These are phyloP conservation scores for Trilocha varians DNA, from an alignment of 2,888 invertebrate species.

Conservation along the genomic window DNA sequence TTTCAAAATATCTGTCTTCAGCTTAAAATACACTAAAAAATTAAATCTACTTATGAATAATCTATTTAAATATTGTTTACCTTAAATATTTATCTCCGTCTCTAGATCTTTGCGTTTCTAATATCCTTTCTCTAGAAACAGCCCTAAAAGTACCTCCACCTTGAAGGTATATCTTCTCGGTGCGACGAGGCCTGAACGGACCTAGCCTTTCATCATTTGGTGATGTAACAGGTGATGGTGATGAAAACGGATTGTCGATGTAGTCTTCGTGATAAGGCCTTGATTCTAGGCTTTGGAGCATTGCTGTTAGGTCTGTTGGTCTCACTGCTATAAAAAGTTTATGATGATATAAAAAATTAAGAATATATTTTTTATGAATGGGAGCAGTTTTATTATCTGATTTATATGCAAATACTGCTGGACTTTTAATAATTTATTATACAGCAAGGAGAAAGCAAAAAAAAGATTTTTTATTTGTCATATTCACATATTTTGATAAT, in stretches of 20 bases:
- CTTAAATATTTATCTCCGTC: conserved; percentile 64
- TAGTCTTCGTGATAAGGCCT: conserved; percentile 59
- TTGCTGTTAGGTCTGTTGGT: conserved; percentile 56
- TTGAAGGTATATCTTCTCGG: conserved; percentile 64
- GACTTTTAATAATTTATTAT: no score
- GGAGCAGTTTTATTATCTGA: no score
- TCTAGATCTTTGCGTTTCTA: conserved; percentile 53
- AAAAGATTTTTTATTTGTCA: no score
- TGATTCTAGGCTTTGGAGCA: conserved; percentile 59
- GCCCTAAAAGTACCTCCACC: conserved; percentile 64
- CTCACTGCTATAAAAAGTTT: conserved; percentile 38
- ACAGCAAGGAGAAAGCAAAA: no score
- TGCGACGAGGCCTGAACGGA: conserved; percentile 47
- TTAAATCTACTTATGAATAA: neutral
- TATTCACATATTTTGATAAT: no score
- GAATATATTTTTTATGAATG: no score
- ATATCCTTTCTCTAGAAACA: conserved; percentile 58
- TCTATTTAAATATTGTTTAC: conserved; percentile 21
- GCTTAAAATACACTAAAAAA: neutral
- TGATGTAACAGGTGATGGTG: conserved; percentile 65
- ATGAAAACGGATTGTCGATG: conserved; percentile 68
- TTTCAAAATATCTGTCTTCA: no score
- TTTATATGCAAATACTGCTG: no score
- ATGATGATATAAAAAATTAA: no score
- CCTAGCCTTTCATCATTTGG: conserved; percentile 59